Conservation (phyloP, 1,140 invertebrate species). For the Sipha flava region DNA sequence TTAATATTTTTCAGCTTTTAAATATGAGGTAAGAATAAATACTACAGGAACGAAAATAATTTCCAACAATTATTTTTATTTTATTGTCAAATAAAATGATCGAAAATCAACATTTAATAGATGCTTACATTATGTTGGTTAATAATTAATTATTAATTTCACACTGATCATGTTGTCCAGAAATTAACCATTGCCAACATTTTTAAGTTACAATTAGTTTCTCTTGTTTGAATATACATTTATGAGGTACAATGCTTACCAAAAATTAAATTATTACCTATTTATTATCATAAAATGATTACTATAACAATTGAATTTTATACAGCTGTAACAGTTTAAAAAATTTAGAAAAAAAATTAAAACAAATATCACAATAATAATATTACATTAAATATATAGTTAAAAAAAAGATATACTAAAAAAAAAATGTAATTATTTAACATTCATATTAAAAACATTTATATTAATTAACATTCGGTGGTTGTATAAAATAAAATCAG, state of each 20-base stretch:
- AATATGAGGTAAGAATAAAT: no score
- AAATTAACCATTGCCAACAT: background rate
- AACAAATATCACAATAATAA: background rate
- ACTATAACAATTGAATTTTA: background rate
- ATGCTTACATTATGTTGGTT: background rate
- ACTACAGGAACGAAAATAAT: no score
- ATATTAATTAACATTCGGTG: no score
- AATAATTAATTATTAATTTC: background rate
- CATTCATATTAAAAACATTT: background rate
- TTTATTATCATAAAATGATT: background rate
- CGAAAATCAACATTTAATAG: background rate
- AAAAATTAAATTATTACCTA: constrained; percentile 18
- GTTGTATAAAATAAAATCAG: background rate
- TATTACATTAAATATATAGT: background rate
- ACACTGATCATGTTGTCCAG: background rate
- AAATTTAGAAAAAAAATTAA: background rate
- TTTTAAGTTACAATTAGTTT: background rate
- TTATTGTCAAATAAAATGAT: constrained; percentile 3
- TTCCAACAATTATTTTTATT: background rate
- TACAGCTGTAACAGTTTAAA: background rate
- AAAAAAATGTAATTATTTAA: background rate
- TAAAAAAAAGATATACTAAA: background rate
- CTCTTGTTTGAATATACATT: background rate
- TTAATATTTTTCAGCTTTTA: no score
- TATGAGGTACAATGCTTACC: constrained; percentile 25